Percentiles rank a stretch among this genome's conserved stretches.
Conservation (phyloP, 2,888 invertebrate species). For the Hecatera dysodea region DNA sequence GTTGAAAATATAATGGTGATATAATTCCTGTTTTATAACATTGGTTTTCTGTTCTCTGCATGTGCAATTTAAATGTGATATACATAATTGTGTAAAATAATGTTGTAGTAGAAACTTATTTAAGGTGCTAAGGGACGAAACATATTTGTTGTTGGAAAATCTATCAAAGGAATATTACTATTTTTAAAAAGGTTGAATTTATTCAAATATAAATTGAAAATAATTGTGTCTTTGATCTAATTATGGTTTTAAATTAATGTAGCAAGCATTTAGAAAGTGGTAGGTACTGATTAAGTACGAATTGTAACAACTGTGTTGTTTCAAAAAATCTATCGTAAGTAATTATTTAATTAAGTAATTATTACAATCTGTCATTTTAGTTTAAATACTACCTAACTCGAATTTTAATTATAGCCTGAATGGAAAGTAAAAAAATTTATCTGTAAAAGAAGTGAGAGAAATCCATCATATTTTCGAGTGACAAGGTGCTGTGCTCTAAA, state of each 20-base stretch:
- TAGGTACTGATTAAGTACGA: constrained; percentile 87
- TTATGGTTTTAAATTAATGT: constrained; percentile 65
- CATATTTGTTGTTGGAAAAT: constrained; percentile 75
- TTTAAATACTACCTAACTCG: constrained; percentile 48
- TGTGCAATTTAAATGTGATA: constrained; percentile 90
- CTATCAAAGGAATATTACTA: constrained; percentile 70
- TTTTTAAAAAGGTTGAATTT: constrained; percentile 67
- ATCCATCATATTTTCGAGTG: constrained; percentile 38
- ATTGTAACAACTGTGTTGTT: constrained; percentile 89
- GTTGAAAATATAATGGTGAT: constrained; percentile 65
- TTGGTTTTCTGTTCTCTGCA: constrained; percentile 77
- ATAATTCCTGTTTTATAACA: constrained; percentile 67
- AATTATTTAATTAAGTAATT: constrained; percentile 52
- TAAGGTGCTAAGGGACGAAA: constrained; percentile 87
- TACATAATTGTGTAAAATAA: constrained; percentile 76
- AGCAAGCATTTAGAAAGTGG: constrained; percentile 71
- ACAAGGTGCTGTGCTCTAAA: constrained; percentile 59
- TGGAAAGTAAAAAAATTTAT: constrained; percentile 45
- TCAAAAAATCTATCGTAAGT: constrained; percentile 66
- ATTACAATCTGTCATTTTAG: constrained; percentile 41
- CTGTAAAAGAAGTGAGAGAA: constrained; percentile 26
- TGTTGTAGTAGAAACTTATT: constrained; percentile 77
- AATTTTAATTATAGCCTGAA: constrained; percentile 50
- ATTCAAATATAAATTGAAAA: constrained; percentile 66
- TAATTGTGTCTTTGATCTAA: constrained; percentile 65